Conservation (phyloP, 2,113 vertebrate species). For the Colius striatus region DNA sequence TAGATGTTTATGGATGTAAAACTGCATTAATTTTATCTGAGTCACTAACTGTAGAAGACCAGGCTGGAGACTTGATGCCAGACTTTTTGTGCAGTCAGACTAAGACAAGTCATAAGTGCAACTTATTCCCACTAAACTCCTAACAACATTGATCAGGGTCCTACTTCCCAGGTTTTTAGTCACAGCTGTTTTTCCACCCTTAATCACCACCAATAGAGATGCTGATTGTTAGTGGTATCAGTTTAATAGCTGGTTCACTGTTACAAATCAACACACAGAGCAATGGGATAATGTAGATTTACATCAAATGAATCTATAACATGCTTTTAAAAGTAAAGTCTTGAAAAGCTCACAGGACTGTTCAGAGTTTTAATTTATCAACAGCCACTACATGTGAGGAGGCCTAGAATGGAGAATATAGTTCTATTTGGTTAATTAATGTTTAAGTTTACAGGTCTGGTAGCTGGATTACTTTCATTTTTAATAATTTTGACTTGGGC, state of each 20-base stretch:
- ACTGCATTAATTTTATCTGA: neutral
- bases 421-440: neutral
- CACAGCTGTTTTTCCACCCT: neutral
- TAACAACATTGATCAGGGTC: neutral
- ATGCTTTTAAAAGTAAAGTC: neutral
- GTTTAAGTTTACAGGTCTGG: neutral
- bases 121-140: neutral
- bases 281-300: neutral
- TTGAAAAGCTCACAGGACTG: neutral
- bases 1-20: neutral
- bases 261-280: constrained; percentile 1
- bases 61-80: neutral
- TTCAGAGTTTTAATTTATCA: neutral
- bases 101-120: neutral
- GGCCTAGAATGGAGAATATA: neutral
- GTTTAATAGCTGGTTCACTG: neutral
- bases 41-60: neutral
- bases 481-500: neutral
- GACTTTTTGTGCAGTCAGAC: neutral
- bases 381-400: fast-evolving
- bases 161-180: neutral
- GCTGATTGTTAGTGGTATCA: constrained; percentile 1
- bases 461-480: neutral
- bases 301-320: neutral
- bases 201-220: neutral